Evolutionary conservation across 64 coral and sea anemone genomes (phyloP).

Genomic region (Acropora yongei): DNA sequence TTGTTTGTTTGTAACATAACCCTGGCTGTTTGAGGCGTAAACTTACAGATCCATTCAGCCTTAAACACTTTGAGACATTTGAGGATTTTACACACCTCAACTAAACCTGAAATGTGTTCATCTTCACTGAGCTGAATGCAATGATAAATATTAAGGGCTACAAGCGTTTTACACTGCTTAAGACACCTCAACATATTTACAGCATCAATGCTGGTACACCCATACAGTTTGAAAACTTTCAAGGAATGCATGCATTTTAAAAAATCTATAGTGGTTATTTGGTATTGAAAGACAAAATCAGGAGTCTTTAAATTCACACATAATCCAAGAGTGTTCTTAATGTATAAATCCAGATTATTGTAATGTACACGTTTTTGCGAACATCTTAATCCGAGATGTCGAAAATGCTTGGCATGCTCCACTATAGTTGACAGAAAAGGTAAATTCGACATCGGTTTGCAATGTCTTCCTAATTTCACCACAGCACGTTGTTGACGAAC

Average conservation of each 20-base stretch:
- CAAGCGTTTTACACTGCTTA: conserved; percentile 35
- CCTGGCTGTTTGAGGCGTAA: conserved; percentile 31
- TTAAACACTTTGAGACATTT: conserved; percentile 27
- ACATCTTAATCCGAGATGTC: conserved; percentile 49
- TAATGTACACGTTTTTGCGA: conserved; percentile 58
- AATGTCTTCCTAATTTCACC: conserved; percentile 10
- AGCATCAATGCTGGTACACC: conserved; percentile 34
- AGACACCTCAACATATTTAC: conserved; percentile 35
- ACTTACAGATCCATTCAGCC: not conserved
- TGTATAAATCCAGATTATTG: conserved; percentile 35
- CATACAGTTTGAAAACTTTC: conserved; percentile 38
- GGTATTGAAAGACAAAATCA: conserved; percentile 55
- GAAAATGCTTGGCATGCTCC: conserved; percentile 55
- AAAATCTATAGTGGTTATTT: conserved; percentile 41
- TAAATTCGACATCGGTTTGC: conserved; percentile 46
- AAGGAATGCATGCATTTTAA: conserved; percentile 40
- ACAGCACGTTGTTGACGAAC: not conserved
- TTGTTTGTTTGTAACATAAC: conserved; percentile 22
- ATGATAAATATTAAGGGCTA: conserved; percentile 25
- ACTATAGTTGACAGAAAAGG: conserved; percentile 44
- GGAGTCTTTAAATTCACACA: conserved; percentile 20
- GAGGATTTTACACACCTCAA: conserved; percentile 18
- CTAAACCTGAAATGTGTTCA: conserved; percentile 32
- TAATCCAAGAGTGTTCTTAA: conserved; percentile 51
- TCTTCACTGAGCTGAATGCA: conserved; percentile 45